Base-by-base conservation (phyloP, 2,888 invertebrate species). In the Chaetoderma sp. region DNA sequence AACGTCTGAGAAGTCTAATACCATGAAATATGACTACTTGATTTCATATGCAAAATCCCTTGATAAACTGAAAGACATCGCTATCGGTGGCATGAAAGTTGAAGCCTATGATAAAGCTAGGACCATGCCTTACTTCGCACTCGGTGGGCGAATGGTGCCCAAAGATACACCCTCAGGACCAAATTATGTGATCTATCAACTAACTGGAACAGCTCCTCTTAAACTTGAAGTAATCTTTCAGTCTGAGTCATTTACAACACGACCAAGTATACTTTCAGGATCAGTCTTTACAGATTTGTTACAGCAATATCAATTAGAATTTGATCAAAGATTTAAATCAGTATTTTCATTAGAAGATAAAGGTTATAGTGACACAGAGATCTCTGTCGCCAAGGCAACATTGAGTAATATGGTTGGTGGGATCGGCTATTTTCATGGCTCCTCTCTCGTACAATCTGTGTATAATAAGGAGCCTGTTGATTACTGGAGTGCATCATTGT, bases 381-480 rank as follows among this genome's bases (percentile, higher is more conserved):
- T 91, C 16, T 91, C 93, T 65, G 89, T 95, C 49, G 98, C 96
- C 0, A 91, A 93, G 80, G 92, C 94, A 23, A 94, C 94, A 0
- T 85, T 98, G 55, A 95, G 97, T 67, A 98, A 98, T 85, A 92
- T 98, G 92, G 78, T 99, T 0, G 99, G 99, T 0, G 93, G 98
- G 0, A 92, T 99, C 65, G 98, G 99, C 0, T 98, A 98, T 85
- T 99, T 98, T 88, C 94, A 96, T 87, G 99, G 99, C 0, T 90
- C 92, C 0, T 94, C 96, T 0, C 88, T 92, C 50, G 98, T 99
- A 0, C 74, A 81, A 65, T 86, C 86, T 0, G 61, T 67, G 5
- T 79, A 83, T 65, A 83, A 80, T 52, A 95, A 93, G 0, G 93
- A 93, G 66, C 94, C 97, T 0, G 94, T 97, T 10, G 92, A 93